A percentile compares a stretch with the other conserved stretches of the same genome.
These are phyloP conservation scores for Napeogenes inachia DNA, from an alignment of 2,888 invertebrate species.

Conservation along the genomic window DNA sequence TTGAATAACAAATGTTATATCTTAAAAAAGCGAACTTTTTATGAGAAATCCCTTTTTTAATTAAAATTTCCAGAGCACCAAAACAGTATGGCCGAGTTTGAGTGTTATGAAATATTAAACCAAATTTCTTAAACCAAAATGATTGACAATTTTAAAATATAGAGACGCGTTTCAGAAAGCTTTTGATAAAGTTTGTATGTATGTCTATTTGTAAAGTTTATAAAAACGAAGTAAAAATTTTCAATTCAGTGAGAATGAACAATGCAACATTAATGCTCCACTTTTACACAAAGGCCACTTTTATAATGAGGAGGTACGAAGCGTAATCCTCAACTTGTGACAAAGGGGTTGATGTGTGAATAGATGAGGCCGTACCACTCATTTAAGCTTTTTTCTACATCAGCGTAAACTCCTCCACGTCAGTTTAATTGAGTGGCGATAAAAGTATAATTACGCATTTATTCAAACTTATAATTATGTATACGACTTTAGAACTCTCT, in stretches of 20 bases:
- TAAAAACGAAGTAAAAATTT: slow-evolving; percentile 13
- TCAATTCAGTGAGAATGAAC: slow-evolving; percentile 21
- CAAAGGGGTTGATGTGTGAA: slow-evolving; percentile 29
- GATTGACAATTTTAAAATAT: too few species aligned
- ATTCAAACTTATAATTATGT: too few species aligned
- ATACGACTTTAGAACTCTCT: too few species aligned
- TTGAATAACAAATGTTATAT: slow-evolving; percentile 2
- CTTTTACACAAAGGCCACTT: slow-evolving; percentile 28
- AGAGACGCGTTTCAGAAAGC: too few species aligned
- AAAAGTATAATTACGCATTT: background rate
- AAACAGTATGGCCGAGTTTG: background rate
- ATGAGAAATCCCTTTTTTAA: background rate
- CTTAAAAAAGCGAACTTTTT: background rate
- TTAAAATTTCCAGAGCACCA: background rate
- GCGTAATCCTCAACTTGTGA: slow-evolving; percentile 26
- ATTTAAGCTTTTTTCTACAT: slow-evolving; percentile 24
- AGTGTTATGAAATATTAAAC: background rate
- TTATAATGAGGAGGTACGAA: slow-evolving; percentile 28
- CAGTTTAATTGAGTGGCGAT: background rate
- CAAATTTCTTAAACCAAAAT: background rate
- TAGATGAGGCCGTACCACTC: slow-evolving; percentile 27
- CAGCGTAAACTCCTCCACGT: slow-evolving; percentile 7
- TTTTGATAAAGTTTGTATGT: too few species aligned
- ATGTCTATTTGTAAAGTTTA: background rate
- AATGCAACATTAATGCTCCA: slow-evolving; percentile 25